Percentiles rank a stretch among this genome's conserved stretches.
phyloP scores from a whole-genome alignment of 2,113 vertebrate genomes.

The Jaculus jaculus region DNA sequence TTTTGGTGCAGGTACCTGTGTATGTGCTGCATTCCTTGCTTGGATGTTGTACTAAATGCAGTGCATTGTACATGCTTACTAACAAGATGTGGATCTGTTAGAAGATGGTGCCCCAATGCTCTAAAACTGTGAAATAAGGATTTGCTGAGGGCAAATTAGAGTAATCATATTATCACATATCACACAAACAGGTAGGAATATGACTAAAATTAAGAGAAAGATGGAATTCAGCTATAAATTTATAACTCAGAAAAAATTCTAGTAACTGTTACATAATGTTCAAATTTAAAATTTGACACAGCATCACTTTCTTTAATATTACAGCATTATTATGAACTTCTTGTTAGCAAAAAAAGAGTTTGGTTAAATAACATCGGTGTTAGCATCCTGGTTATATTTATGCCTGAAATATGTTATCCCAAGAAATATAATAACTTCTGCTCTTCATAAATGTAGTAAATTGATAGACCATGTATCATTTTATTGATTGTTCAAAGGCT shows the following conservation, averaged over 20 bases:
- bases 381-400: slow-evolving; percentile 5
- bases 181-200: slow-evolving; percentile 50
- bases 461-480: background rate
- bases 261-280: slow-evolving; percentile 10
- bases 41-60: background rate
- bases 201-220: slow-evolving; percentile 32
- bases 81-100: background rate
- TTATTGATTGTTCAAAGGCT: slow-evolving; percentile 14
- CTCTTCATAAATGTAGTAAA: slow-evolving; percentile 51
- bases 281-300: slow-evolving; percentile 46
- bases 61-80: slow-evolving; percentile 39
- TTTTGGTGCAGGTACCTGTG: background rate
- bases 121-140: slow-evolving; percentile 66
- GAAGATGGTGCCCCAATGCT: slow-evolving; percentile 44
- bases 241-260: slow-evolving; percentile 43
- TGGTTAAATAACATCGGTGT: slow-evolving; percentile 27
- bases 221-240: slow-evolving; percentile 36
- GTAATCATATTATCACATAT: slow-evolving; percentile 56
- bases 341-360: background rate
- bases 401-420: slow-evolving; percentile 21
- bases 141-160: slow-evolving; percentile 69
- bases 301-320: slow-evolving; percentile 43
- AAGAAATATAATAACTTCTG: background rate
- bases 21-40: slow-evolving; percentile 46
- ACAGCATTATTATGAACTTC: slow-evolving; percentile 33